These are phyloP conservation scores for Acanthaster planci DNA, from an alignment of 35 echinoderm and acorn worm genomes.

Conservation along the genomic window DNA sequence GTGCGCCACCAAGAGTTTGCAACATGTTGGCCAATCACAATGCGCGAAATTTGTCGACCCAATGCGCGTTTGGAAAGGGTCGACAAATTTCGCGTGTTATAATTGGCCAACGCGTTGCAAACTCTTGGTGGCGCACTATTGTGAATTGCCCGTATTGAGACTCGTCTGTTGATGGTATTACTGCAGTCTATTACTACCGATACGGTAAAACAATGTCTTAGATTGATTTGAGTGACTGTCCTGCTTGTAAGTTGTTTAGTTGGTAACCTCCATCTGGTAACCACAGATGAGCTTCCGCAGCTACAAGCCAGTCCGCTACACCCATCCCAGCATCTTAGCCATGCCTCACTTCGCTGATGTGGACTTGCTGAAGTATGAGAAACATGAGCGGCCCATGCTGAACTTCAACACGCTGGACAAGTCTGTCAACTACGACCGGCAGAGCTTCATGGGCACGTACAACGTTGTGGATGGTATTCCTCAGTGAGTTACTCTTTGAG, in stretches of 20 bases:
- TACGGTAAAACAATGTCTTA: not conserved
- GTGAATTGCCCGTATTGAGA: too few species aligned
- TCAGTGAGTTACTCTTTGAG: slow-evolving; percentile 91
- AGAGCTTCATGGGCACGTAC: slow-evolving; percentile 73
- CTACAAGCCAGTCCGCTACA: slow-evolving; percentile 74
- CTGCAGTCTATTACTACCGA: too few species aligned
- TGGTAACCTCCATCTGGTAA: too few species aligned
- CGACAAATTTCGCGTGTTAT: too few species aligned
- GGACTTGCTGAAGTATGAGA: slow-evolving; percentile 54
- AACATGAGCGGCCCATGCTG: slow-evolving; percentile 56
- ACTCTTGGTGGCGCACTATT: too few species aligned
- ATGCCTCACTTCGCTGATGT: slow-evolving; percentile 81
- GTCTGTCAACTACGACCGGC: slow-evolving; percentile 68
- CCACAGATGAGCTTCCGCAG: slow-evolving; percentile 58
- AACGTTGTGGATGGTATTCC: slow-evolving; percentile 82
- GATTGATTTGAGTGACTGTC: not conserved
- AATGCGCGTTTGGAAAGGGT: too few species aligned
- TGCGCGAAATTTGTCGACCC: too few species aligned
- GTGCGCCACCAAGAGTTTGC: too few species aligned
- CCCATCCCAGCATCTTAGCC: slow-evolving; percentile 55
- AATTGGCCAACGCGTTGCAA: too few species aligned
- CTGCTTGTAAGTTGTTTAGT: too few species aligned
- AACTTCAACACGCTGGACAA: slow-evolving; percentile 70
- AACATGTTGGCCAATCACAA: too few species aligned
- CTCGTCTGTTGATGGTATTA: too few species aligned